Percentiles rank a stretch among this genome's conserved stretches.
Conservation (phyloP, 1,140 invertebrate genomes). For the Archegozetes longisetosus region DNA sequence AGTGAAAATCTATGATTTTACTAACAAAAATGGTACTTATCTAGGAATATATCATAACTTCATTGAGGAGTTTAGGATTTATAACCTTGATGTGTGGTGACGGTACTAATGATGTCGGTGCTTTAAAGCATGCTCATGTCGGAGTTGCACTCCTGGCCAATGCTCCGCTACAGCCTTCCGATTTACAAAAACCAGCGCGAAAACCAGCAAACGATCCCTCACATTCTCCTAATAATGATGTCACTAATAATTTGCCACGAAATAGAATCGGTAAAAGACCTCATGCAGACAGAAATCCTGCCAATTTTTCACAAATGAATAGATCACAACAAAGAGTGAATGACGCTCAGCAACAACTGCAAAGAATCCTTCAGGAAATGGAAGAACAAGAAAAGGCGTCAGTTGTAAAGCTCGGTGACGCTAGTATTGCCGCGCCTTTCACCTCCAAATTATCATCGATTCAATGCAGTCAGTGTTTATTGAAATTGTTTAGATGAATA, state of each 20-base stretch:
- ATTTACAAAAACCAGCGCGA: neutral
- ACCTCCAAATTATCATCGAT: slow-evolving; percentile 95
- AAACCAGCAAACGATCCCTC: neutral
- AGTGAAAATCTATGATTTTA: slow-evolving; percentile 1
- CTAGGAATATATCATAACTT: slow-evolving; percentile 73
- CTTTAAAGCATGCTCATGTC: slow-evolving; percentile 93
- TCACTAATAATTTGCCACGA: neutral
- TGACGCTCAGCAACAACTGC: slow-evolving; percentile 35
- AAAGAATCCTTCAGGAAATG: slow-evolving; percentile 68
- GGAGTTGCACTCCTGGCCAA: slow-evolving; percentile 35
- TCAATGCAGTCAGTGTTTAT: slow-evolving; percentile 60
- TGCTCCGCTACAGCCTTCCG: slow-evolving; percentile 1
- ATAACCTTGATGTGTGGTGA: slow-evolving; percentile 98
- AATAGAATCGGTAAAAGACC: neutral
- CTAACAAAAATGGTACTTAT: slow-evolving; percentile 4
- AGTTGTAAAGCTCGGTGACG: slow-evolving; percentile 89
- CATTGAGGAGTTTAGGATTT: slow-evolving; percentile 70
- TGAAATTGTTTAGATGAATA: slow-evolving; percentile 1
- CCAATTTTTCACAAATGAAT: neutral
- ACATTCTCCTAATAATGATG: neutral
- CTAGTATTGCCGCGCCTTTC: slow-evolving; percentile 96
- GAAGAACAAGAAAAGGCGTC: slow-evolving; percentile 76
- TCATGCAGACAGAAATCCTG: neutral
- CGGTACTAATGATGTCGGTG: slow-evolving; percentile 99
- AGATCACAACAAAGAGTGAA: slow-evolving; percentile 2